Evolutionary conservation across 2,113 vertebrate species (phyloP), one percentile per base, ranked within the genome.

Genomic region (Chionomys nivalis): DNA sequence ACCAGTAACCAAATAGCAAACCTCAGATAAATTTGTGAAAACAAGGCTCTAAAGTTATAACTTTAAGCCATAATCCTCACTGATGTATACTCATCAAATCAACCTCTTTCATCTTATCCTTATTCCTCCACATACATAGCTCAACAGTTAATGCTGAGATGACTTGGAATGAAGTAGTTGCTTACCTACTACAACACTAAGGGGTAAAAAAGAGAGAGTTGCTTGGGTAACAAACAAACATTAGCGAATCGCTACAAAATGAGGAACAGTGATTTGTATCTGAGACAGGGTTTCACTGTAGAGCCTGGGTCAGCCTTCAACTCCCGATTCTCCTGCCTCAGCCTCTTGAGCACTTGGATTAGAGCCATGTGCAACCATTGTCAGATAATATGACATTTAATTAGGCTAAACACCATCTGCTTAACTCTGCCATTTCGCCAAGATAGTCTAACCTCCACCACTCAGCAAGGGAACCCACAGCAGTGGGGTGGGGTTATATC

Each of bases 11-110:
- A 81, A 87, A 90, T 72, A 91, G 77, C 97, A 98, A 98, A 98
- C 66, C 4, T 0, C 26, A 96, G 89, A 97, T 94, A 96, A 97
- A 98, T 91, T 58, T 78, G 96, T 98, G 95, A 97, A 97, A 98
- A 97, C 95, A 97, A 97, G 98, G 75, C 91, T 68, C 94, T 96
- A 47, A 93, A 90, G 87, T 98, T 97, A 94, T 91, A 96, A 72
- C 90, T 96, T 93, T 97, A 86, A 90, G 89, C 96, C 66, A 0
- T 91, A 87, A 96, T 97, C 98, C 96, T 98, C 66, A 61, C 77
- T 94, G 77, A 70, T 90, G 26, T 83, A 79, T 89, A 61, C 42
- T 79, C 72, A 70, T 97, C 96, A 95, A 96, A 91, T 39, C 63
- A 82, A 65, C 31, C 72, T 92, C 8, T 68, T 68, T 11, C 39